phyloP scores from a whole-genome alignment of 2,797 vertebrate species.

The Brotula barbata region DNA sequence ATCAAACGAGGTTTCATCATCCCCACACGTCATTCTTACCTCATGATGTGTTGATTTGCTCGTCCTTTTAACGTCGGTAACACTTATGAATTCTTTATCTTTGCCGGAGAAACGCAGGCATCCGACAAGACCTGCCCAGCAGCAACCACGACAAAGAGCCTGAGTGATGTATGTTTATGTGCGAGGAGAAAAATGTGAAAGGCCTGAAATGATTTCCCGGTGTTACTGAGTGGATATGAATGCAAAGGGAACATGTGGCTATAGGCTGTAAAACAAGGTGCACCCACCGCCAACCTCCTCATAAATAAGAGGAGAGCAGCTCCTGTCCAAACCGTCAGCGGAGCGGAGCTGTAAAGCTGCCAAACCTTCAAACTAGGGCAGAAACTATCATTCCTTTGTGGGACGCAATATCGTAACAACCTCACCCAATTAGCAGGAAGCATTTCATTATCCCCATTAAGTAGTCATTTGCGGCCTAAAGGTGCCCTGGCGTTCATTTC shows the following conservation, averaged over 20 bases:
- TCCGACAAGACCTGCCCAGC: slow-evolving; percentile 48
- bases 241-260: slow-evolving; percentile 58
- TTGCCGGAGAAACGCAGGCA: slow-evolving; percentile 39
- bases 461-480: no score
- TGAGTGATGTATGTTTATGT: slow-evolving; percentile 52
- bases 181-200: slow-evolving; percentile 41
- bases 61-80: slow-evolving; percentile 37
- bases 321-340: slow-evolving; percentile 26
- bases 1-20: slow-evolving; percentile 6
- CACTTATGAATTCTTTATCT: slow-evolving; percentile 56
- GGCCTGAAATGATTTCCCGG: slow-evolving; percentile 59
- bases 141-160: slow-evolving; percentile 10
- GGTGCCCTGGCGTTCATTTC: no score
- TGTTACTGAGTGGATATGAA: slow-evolving; percentile 50
- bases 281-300: slow-evolving; percentile 51
- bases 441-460: not conserved
- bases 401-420: not conserved
- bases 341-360: slow-evolving; percentile 27
- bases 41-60: slow-evolving; percentile 19
- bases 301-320: slow-evolving; percentile 56
- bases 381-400: slow-evolving; percentile 5
- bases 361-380: slow-evolving; percentile 8
- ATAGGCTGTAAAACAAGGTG: slow-evolving; percentile 62
- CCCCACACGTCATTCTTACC: slow-evolving; percentile 22
- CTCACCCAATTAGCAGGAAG: not conserved